These are phyloP conservation scores for Microplitis demolitor DNA, from an alignment of 1,140 invertebrate species.

Conservation along the genomic window DNA sequence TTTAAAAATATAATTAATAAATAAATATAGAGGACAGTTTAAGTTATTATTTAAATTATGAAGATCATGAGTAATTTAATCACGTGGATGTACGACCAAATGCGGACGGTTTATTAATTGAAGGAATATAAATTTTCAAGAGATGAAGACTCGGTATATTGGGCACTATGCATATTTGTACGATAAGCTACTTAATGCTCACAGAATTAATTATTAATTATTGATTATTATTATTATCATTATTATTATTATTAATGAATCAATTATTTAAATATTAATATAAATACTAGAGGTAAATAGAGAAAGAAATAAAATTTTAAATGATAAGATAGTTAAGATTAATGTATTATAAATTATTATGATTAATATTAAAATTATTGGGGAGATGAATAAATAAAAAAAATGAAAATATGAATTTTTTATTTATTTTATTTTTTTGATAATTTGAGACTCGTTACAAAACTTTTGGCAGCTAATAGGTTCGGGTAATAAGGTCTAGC, in stretches of 20 bases:
- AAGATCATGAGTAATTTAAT: no score
- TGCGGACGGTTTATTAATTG: no score
- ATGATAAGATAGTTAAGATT: slow-evolving; percentile 52
- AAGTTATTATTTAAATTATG: no score
- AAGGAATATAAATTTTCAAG: neutral
- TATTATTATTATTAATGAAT: slow-evolving; percentile 22
- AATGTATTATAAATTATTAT: slow-evolving; percentile 61
- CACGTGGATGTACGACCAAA: no score
- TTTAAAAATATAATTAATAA: no score
- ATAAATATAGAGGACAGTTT: no score
- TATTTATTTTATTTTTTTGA: no score
- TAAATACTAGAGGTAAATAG: slow-evolving; percentile 52
- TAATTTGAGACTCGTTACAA: no score
- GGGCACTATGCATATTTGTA: slow-evolving; percentile 46
- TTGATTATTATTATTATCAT: slow-evolving; percentile 50
- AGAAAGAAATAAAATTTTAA: slow-evolving; percentile 43
- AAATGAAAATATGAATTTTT: neutral
- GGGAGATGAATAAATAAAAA: slow-evolving; percentile 52
- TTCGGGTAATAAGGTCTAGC: no score
- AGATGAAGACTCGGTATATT: slow-evolving; percentile 22
- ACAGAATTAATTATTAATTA: slow-evolving; percentile 40
- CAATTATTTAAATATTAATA: slow-evolving; percentile 47
- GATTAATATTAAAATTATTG: slow-evolving; percentile 38
- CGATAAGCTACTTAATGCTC: slow-evolving; percentile 55
- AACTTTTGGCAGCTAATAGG: no score